A percentile compares a stretch with the other conserved stretches of the same genome.
phyloP scores from a whole-genome alignment of 2,888 invertebrate genomes.

The Xestoiulus laeticollis region DNA sequence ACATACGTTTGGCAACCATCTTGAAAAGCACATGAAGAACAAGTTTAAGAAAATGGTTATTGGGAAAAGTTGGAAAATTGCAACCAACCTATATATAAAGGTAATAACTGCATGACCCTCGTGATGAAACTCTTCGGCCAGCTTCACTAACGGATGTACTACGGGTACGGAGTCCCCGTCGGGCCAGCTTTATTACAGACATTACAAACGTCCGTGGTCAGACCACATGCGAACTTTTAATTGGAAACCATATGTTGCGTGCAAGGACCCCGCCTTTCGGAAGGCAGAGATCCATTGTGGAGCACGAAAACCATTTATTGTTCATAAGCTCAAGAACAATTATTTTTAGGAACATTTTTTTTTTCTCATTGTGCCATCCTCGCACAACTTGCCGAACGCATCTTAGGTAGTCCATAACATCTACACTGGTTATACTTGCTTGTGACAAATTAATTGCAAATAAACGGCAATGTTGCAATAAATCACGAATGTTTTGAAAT shows the following conservation, averaged over 20 bases:
- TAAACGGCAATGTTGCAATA: no score
- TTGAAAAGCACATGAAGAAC: not conserved
- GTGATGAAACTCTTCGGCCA: not conserved
- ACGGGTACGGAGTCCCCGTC: not conserved
- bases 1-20: not conserved
- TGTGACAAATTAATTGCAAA: no score
- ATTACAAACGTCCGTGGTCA: conserved; percentile 16
- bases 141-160: not conserved
- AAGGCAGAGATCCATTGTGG: not conserved
- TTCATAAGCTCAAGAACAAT: not conserved
- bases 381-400: no score
- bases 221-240: conserved; percentile 14
- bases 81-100: not conserved
- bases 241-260: not conserved
- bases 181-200: not conserved
- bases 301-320: not conserved
- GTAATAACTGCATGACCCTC: not conserved
- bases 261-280: not conserved
- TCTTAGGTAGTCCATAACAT: no score
- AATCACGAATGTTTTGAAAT: no score
- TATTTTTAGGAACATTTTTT: no score
- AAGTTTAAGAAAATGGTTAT: not conserved
- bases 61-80: not conserved
- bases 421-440: no score
- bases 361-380: no score